Evolutionary conservation across 2,888 invertebrate genomes (phyloP).

Genomic region (Willowsia nigromaculata): DNA sequence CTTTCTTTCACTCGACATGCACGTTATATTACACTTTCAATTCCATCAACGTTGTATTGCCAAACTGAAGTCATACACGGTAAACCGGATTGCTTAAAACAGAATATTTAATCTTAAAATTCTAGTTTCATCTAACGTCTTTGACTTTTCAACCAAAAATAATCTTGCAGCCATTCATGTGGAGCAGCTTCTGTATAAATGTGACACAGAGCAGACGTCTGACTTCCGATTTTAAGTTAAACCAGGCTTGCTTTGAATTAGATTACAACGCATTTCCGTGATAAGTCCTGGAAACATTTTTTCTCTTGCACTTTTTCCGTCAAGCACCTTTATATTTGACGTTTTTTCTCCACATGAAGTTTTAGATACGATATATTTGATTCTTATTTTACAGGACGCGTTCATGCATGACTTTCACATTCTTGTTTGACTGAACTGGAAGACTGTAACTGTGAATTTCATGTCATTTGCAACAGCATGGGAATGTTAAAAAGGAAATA

Average conservation of each 20-base stretch:
- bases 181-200: neutral
- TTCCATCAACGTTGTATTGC: neutral
- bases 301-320: neutral
- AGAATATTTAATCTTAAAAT: neutral
- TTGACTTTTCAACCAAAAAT: slow-evolving; percentile 28
- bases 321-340: neutral
- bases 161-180: slow-evolving; percentile 42
- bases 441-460: neutral
- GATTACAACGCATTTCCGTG: neutral
- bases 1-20: neutral
- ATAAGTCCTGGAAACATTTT: neutral
- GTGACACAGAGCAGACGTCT: neutral
- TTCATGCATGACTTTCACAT: slow-evolving; percentile 48
- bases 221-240: slow-evolving; percentile 23
- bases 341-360: too few relatives aligned
- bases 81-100: neutral
- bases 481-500: neutral
- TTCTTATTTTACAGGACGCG: slow-evolving; percentile 10
- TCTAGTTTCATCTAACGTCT: neutral
- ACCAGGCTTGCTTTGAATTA: neutral
- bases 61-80: neutral
- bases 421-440: neutral
- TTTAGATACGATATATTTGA: neutral
- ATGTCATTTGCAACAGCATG: neutral
- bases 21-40: neutral